phyloP scores from a whole-genome alignment of 2,888 invertebrate genomes.

The Hyppa rectilinea region DNA sequence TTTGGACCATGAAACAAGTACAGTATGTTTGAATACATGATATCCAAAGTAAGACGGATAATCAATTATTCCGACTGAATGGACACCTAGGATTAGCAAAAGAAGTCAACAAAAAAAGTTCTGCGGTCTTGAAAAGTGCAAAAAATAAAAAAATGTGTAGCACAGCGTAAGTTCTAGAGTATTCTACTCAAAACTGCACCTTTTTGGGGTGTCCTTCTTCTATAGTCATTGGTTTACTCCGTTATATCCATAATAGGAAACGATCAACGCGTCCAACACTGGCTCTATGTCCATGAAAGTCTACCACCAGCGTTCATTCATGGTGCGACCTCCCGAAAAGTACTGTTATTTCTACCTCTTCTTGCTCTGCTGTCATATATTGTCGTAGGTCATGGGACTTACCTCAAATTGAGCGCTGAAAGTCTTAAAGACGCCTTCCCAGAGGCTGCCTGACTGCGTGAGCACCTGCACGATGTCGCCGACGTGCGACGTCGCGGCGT shows the following conservation, averaged over 20 bases:
- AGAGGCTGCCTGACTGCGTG: constrained; percentile 95
- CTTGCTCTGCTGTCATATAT: neutral
- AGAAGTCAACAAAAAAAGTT: too few species aligned
- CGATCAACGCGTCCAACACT: neutral
- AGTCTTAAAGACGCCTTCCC: constrained; percentile 97
- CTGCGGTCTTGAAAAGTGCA: neutral
- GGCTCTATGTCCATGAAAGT: too few species aligned
- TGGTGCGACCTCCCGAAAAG: neutral
- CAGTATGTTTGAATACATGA: neutral
- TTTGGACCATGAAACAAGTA: neutral
- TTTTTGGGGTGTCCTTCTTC: neutral
- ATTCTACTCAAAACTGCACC: neutral
- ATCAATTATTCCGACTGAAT: neutral
- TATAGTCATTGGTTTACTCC: neutral
- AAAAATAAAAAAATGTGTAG: neutral
- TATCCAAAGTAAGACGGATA: neutral
- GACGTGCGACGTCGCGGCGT: constrained; percentile 96
- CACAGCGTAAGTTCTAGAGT: neutral
- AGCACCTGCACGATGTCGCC: constrained; percentile 95
- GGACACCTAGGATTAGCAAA: neutral
- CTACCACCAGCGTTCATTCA: neutral
- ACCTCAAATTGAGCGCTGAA: constrained; percentile 97
- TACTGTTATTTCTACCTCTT: neutral
- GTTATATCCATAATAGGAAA: neutral
- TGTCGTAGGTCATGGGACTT: constrained; percentile 60